phyloP scores from a whole-genome alignment of 2,113 vertebrate species.

The Callospermophilus lateralis region DNA sequence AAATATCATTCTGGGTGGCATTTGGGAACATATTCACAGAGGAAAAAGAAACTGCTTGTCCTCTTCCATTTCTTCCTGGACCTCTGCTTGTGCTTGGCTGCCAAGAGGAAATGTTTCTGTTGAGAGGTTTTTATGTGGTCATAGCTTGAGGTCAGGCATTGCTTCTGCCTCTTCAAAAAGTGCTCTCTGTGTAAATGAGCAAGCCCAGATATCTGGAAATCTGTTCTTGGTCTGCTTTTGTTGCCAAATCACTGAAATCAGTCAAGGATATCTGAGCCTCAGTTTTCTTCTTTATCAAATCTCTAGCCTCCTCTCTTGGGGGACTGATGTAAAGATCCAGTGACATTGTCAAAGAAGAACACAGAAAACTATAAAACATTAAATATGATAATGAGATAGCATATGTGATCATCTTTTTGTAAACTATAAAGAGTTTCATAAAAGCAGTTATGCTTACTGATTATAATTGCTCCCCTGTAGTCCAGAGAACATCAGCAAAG shows the following conservation, averaged over 20 bases:
- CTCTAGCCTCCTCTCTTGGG: neutral
- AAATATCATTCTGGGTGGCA: neutral
- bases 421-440: neutral
- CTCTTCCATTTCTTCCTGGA: neutral
- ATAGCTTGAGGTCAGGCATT: neutral
- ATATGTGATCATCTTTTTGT: neutral
- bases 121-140: neutral
- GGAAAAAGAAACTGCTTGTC: neutral
- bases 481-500: neutral
- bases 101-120: slow-evolving; percentile 37
- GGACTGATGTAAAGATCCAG: neutral
- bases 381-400: neutral
- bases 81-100: neutral
- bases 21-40: neutral
- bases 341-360: neutral
- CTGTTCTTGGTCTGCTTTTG: neutral
- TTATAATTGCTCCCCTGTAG: neutral
- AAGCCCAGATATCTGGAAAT: slow-evolving; percentile 38
- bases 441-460: neutral
- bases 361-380: neutral
- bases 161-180: neutral
- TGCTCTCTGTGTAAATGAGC: neutral
- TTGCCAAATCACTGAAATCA: neutral
- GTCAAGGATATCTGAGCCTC: neutral
- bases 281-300: neutral